phyloP scores from a whole-genome alignment of 1,140 invertebrate species.

The Diploscapter pachys region DNA sequence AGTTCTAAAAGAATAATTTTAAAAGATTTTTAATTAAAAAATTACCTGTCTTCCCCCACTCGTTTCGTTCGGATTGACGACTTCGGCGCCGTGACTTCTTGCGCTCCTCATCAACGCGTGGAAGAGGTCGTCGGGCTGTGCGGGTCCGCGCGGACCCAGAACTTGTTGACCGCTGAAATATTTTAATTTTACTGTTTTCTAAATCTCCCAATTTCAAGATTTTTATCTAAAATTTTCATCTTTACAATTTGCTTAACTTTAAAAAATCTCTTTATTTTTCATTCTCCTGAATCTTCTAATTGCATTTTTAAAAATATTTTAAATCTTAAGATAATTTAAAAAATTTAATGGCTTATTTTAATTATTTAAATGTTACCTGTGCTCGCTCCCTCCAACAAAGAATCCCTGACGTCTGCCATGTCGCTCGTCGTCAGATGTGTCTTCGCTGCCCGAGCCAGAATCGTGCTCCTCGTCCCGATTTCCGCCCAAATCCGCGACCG shows the following conservation, averaged over 20 bases:
- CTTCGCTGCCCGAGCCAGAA: not conserved
- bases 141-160: conserved; percentile 68
- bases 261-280: no score
- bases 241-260: no score
- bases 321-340: not conserved
- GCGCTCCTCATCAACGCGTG: conserved; percentile 68
- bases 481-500: no score
- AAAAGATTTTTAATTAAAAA: conserved; percentile 19
- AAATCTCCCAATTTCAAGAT: no score
- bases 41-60: conserved; percentile 44
- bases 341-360: not conserved
- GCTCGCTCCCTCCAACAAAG: conserved; percentile 28
- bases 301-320: conserved; percentile 9
- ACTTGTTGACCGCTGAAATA: conserved; percentile 84
- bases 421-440: conserved; percentile 3
- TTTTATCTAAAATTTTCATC: no score
- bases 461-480: no score
- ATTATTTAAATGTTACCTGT: conserved; percentile 14
- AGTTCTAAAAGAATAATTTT: conserved; percentile 16
- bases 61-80: conserved; percentile 63
- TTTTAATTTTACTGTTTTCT: not conserved
- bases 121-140: conserved; percentile 35
- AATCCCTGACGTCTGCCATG: conserved; percentile 7
- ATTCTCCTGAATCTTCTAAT: not conserved
- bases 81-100: not conserved